These are phyloP conservation scores for Limnephilus marmoratus DNA, from an alignment of 2,888 invertebrate genomes.

Conservation along the genomic window DNA sequence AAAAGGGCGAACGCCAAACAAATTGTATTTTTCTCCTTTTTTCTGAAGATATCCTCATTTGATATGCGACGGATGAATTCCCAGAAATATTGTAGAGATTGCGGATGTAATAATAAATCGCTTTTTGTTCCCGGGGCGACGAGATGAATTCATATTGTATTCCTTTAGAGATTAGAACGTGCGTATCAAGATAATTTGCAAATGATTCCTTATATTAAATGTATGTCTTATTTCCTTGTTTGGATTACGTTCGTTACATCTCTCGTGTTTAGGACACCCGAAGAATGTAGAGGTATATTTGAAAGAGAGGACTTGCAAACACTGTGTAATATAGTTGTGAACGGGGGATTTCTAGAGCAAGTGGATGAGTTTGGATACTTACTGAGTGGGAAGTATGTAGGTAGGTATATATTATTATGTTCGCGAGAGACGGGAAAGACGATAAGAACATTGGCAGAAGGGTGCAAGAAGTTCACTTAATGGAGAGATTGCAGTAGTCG, in stretches of 20 bases:
- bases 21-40: conserved; percentile 21
- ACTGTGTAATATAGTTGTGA: neutral
- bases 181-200: neutral
- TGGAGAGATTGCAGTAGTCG: neutral
- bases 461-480: neutral
- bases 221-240: neutral
- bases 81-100: conserved; percentile 42
- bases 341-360: neutral
- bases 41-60: conserved; percentile 24
- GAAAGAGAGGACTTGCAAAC: neutral
- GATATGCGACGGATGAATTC: conserved; percentile 42
- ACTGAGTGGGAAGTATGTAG: neutral
- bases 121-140: conserved; percentile 39
- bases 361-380: neutral
- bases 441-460: neutral
- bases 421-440: neutral
- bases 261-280: neutral
- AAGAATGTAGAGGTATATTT: neutral
- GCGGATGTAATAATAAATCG: conserved; percentile 46
- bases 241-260: neutral
- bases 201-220: neutral
- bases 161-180: conserved; percentile 10
- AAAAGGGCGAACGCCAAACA: neutral
- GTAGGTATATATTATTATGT: neutral
- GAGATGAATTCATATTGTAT: conserved; percentile 13